Base-by-base conservation (phyloP, 2,888 invertebrate species). In the Laothoe populi region DNA sequence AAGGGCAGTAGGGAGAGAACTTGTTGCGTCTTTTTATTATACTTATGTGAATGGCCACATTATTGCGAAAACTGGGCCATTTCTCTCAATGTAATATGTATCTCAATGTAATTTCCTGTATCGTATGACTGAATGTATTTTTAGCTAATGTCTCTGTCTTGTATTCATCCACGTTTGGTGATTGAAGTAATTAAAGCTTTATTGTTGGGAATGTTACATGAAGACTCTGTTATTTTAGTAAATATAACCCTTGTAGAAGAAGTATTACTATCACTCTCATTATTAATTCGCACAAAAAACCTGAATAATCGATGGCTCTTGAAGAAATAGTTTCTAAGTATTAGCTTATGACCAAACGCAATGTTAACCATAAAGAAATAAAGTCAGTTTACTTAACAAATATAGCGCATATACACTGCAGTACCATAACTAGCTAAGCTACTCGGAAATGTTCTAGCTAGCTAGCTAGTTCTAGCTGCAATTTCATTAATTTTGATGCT, bases 401-500 rank as follows among this genome's bases (percentile, higher is more conserved):
- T 13, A 42, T 40, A 13, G 10, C 40, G 13, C 40, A 40, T 40
- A 8, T 38, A 38, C 38, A 42, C 42, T 16, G 42, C 26, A 49
- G 23, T 49, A 49, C 10, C n/a, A 49, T 49, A 49, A 24, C 45
- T 1, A 11, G 26, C 26, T 26, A 53, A 44, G 16, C 16, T 31
- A 19, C 49, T 53, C 13, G 49, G 31, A 53, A 3, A 19, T 19
- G 53, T 53, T 35, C 53, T 23, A 40, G 42, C n/a, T n/a, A n/a
- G n/a, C n/a, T n/a, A n/a, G n/a, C n/a, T n/a, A 38, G 13, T 57
- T 10, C 13, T 11, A 16, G 21, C 16, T n/a, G 38, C 23, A 57
- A 58, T 58, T 23, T 42, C 24, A 60, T 49, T 60, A 53, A 35
- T 13, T 48, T 49, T 16, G 26, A 11, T 48, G 19, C 48, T 66